Conservation (phyloP, 1,140 invertebrate species). For the Agraylea sexmaculata region DNA sequence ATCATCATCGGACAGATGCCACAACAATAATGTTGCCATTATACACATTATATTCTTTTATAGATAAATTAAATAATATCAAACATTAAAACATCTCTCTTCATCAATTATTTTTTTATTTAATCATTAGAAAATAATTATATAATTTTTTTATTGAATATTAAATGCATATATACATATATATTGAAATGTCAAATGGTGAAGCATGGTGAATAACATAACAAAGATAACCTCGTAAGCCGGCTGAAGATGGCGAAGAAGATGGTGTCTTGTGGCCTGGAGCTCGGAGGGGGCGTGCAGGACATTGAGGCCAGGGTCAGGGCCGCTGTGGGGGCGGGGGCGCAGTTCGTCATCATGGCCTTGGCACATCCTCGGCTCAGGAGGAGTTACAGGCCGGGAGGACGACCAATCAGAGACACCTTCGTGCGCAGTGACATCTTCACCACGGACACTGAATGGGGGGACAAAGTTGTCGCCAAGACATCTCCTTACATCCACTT, state of each 20-base stretch:
- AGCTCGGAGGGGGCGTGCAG: too few relatives aligned
- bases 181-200: slow-evolving; percentile 33
- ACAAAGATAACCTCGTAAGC: slow-evolving; percentile 2
- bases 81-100: neutral
- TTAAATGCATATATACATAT: slow-evolving; percentile 14
- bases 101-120: slow-evolving; percentile 3
- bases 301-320: too few relatives aligned
- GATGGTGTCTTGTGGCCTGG: too few relatives aligned
- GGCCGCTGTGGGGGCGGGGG: too few relatives aligned
- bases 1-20: slow-evolving; percentile 13
- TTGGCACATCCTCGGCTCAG: slow-evolving; percentile 37
- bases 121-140: neutral
- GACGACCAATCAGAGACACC: slow-evolving; percentile 24
- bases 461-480: slow-evolving; percentile 33
- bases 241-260: slow-evolving; percentile 1
- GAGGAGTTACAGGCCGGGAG: slow-evolving; percentile 24
- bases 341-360: slow-evolving; percentile 34
- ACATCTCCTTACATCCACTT: slow-evolving; percentile 34
- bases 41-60: slow-evolving; percentile 47
- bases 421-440: slow-evolving; percentile 39
- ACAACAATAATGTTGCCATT: neutral
- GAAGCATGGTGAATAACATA: slow-evolving; percentile 29
- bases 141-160: slow-evolving; percentile 6
- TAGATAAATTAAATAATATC: slow-evolving; percentile 37
- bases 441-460: slow-evolving; percentile 36